Evolutionary conservation across 2,888 invertebrate species (phyloP), one percentile per base, ranked within the genome.

Genomic region (Meteorus cinctellus): DNA sequence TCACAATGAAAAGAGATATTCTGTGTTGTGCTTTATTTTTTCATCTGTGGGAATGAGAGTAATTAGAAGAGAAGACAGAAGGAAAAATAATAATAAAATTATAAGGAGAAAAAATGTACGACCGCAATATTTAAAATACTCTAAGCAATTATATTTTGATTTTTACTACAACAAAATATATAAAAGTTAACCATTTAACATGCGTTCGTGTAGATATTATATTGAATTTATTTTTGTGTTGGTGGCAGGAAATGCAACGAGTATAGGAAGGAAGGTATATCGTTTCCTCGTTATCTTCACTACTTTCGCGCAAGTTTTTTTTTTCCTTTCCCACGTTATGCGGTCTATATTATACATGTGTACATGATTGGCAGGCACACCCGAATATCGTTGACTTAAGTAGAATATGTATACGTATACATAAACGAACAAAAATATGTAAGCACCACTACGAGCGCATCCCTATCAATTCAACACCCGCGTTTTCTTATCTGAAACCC

Each of bases 391-490:
- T 59, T 19, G 34, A 19, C 14, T 70, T 31, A 5, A 12, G 31
- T n/a, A 70, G 19, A 31, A 4, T 19, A 45, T 24, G 10, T 10
- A 66, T 27, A 36, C 12, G 41, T 41, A 36, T 62, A 31, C 12
- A 62, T 29, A 16, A 24, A 27, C 16, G 24, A 24, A 19, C 27
- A 59, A 24, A 1, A 14, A 29, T 63, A 63, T 36, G 16, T 65
- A 10, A 65, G 24, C 41, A 27, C 4, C 1, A 72, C 65, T 59
- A 73, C 75, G 69, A 70, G 60, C 60, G 16, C 72, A 75, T 77
- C 70, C 75, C 76, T 81, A 80, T 81, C 80, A 77, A 81, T 79
- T 79, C 74, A 60, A 80, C 81, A 79, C 81, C 79, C 82, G 80
- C 81, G 72, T 75, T 77, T 76, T 74, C 74, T 81, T 82, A 81